These are phyloP conservation scores for Tamandua tetradactyla DNA, from an alignment of 2,797 vertebrate species.

Conservation along the genomic window DNA sequence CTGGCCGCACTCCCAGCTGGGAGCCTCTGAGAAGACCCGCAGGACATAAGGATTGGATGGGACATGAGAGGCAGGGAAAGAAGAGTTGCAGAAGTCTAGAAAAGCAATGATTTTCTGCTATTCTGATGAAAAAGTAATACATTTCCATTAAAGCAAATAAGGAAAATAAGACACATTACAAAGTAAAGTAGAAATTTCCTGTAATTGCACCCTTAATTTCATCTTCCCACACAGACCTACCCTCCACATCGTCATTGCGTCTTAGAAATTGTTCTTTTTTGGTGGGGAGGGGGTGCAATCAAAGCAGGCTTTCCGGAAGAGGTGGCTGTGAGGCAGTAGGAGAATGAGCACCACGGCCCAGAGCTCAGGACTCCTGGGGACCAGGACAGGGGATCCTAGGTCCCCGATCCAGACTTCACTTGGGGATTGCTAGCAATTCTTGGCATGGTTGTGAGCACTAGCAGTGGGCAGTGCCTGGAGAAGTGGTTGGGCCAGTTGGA, in stretches of 20 bases:
- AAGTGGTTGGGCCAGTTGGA: conserved; percentile 75
- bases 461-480: conserved; percentile 10
- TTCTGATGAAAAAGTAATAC: not conserved
- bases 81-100: not conserved
- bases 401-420: conserved; percentile 5
- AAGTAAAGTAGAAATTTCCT: not conserved
- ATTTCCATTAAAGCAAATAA: not conserved
- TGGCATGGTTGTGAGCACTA: conserved; percentile 20
- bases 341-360: not conserved
- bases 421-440: conserved; percentile 17
- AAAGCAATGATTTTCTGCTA: not conserved
- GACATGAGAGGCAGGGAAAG: not conserved
- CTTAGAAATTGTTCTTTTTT: conserved; percentile 10
- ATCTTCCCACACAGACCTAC: not conserved
- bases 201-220: not conserved
- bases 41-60: not conserved
- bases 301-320: not conserved
- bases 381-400: not conserved
- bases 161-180: not conserved
- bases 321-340: not conserved
- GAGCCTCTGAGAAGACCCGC: not conserved
- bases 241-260: not conserved
- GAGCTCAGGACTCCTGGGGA: not conserved
- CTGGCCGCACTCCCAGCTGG: not conserved
- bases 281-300: not conserved